Base-by-base conservation (phyloP, 2,888 invertebrate species). In the Microplitis deprimator region DNA sequence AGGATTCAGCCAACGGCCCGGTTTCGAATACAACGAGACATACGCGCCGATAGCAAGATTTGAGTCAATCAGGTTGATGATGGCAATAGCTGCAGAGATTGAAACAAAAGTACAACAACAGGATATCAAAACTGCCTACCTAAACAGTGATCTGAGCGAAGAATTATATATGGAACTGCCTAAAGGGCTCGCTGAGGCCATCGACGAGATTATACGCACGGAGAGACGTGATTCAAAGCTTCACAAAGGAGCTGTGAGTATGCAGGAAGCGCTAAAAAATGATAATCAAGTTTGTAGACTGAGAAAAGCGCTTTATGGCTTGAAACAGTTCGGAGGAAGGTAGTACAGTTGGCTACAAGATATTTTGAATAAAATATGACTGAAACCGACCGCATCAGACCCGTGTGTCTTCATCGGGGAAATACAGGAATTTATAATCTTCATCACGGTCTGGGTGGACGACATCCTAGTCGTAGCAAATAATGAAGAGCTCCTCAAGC, bases 11-110 rank as follows among this genome's bases (percentile, higher is more conserved):
- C 79, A 81, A 69, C 68, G 76, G 5, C 77, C 74, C 1, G 80
- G 82, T 17, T 39, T 82, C 38, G 77, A 83, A 62, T 83, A 81
- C 59, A 29, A 68, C 7, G 79, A 81, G 20, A 82, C 76, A 5
- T 82, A 75, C 20, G 72, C 80, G 6, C 73, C 73, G 2, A 73
- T 77, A 5, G 71, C 67, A 5, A 61, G 74, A 65, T 40, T 67
- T 6, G 73, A 77, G 4, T 77, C 78, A 2, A 38, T 80, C 38
- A 61, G 79, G n/a, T 7, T 72, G 1, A 40, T 16, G 41, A 40
- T 8, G 5, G 17, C 17, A 5, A 40, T 17, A 3, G 41, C 13
- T 68, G 8, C 50, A 10, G 68, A 68, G 39, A 50, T 39, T 40
- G 10, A 16, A 40, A 6, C 17, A 68, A 16, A 41, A 68, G 68